Evolutionary conservation across 2,888 invertebrate genomes (phyloP), one percentile per base, ranked within the genome.

Genomic region (Tachina grossa): DNA sequence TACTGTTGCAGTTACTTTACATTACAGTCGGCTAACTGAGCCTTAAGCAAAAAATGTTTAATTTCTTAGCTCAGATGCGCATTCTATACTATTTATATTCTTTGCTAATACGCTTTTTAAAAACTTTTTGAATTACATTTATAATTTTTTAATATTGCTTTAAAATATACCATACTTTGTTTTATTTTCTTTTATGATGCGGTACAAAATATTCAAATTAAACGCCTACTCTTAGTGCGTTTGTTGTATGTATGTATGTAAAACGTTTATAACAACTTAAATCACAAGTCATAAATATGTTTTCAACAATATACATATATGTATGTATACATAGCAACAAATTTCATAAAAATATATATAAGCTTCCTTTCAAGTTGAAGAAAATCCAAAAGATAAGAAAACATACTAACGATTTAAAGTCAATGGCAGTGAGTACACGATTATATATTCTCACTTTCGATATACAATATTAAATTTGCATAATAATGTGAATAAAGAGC

Each of bases 401-500:
- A 39, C 41, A 19, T 53, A 69, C 63, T 76, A 8, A 65, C 71
- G 41, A 63, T 55, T 53, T 53, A 45, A 61, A 61, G 45, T 53
- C 69, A 19, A 31, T 79, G 45, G 8, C n/a, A 9, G 0, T 4
- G 22, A 53, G 22, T 76, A 31, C 31, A 31, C 31, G 31, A 31
- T 31, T 31, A 31, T 51, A 31, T 71, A 45, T 72, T 83, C 83
- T 83, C 83, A 80, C 83, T 85, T 85, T 85, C 79, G 83, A 85
- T 74, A 83, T 76, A 31, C 31, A 31, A 31, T 31, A 82, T 82
- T 75, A 59, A 85, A 82, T 85, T 82, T 85, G 75, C 85, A 85
- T 76, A 71, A 79, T 72, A 71, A 85, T 82, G 79, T 71, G 71
- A 85, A 82, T 78, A 49, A 65, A 83, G 61, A 79, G 51, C 22